A percentile compares a stretch with the other conserved stretches of the same genome.
Evolutionary conservation across 2,113 vertebrate genomes (phyloP).

Genomic region (Semnopithecus entellus): DNA sequence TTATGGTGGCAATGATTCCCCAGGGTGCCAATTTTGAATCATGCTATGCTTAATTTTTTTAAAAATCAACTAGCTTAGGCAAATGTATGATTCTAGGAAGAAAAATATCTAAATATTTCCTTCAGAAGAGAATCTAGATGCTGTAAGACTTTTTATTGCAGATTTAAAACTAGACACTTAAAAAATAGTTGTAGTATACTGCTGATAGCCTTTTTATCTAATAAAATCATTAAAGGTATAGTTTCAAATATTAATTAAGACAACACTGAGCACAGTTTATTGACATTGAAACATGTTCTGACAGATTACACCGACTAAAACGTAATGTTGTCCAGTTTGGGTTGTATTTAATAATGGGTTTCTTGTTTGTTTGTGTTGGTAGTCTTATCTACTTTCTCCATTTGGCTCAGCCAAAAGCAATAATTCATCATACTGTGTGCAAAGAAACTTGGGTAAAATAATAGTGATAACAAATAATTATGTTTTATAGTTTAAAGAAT

Average conservation of each 20-base stretch:
- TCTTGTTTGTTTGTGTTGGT: background rate
- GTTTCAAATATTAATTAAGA: background rate
- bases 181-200: background rate
- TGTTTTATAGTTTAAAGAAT: background rate
- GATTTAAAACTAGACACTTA: conserved; percentile 25
- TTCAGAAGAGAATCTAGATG: background rate
- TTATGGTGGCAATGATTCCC: conserved; percentile 39
- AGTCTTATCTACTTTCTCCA: background rate
- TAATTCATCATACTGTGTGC: background rate
- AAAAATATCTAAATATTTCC: background rate
- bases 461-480: background rate
- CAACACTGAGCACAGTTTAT: background rate
- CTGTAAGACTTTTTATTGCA: background rate
- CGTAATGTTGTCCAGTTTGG: background rate
- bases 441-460: background rate
- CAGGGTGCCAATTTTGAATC: conserved; percentile 59
- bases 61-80: conserved; percentile 15
- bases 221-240: background rate
- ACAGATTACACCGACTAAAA: background rate
- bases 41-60: conserved; percentile 57
- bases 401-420: background rate
- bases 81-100: background rate
- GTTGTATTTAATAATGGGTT: background rate
- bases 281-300: background rate
- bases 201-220: background rate